Conservation (phyloP, 2,888 invertebrate species). For the Clunio marinus region DNA sequence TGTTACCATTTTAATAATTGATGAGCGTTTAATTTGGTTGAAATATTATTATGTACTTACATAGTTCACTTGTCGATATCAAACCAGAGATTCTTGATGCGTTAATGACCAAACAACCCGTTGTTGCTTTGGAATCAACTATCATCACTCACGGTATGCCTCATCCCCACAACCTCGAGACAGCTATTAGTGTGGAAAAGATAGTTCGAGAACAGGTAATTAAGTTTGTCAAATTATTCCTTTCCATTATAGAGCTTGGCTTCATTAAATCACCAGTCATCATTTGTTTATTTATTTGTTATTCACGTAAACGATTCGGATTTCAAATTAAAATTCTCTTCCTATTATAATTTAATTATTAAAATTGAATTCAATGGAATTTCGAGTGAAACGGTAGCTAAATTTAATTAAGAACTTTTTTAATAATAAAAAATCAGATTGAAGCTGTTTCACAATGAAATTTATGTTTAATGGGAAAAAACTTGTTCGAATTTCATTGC, state of each 20-base stretch:
- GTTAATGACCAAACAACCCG: constrained; percentile 57
- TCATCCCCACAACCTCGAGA: constrained; percentile 82
- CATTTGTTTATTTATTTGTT: too few relatives aligned
- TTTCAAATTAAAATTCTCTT: neutral
- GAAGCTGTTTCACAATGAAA: too few relatives aligned
- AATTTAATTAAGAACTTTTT: constrained; percentile 2
- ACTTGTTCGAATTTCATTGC: neutral
- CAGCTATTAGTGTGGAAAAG: constrained; percentile 76
- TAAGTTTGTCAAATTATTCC: neutral
- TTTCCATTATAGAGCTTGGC: too few relatives aligned
- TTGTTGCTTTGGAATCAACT: constrained; percentile 95
- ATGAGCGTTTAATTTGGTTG: neutral
- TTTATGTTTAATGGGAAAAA: neutral
- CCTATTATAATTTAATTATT: neutral
- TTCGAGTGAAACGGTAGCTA: neutral
- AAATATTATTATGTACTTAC: neutral
- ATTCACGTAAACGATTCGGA: constrained; percentile 40
- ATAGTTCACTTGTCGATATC: constrained; percentile 48
- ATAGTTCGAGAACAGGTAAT: constrained; percentile 66
- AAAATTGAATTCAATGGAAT: neutral
- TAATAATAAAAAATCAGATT: neutral
- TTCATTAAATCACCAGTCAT: too few relatives aligned
- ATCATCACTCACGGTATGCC: constrained; percentile 99
- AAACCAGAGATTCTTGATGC: constrained; percentile 65
- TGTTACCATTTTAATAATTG: neutral